Evolutionary conservation across 1,140 invertebrate species (phyloP).

Genomic region (Zeugodacus cucurbitae): DNA sequence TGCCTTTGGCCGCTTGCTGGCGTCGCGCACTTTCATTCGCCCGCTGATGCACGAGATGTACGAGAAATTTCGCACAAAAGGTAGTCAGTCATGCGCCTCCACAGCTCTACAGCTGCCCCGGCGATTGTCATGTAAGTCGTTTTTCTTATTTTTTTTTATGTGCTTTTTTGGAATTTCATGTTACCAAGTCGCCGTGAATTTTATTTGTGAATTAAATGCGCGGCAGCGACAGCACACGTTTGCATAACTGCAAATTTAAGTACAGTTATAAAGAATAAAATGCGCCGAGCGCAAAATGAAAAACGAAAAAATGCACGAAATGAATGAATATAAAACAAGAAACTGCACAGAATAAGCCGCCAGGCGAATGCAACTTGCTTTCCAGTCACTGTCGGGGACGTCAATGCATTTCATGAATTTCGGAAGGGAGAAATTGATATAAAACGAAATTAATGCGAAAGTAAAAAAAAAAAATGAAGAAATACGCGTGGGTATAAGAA

Average conservation of each 20-base stretch:
- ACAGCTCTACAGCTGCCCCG: not conserved
- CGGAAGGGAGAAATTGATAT: constrained; percentile 26
- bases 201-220: constrained; percentile 34
- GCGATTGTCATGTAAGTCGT: not conserved
- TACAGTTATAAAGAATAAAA: constrained; percentile 37
- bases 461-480: constrained; percentile 12
- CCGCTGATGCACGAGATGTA: too few relatives aligned
- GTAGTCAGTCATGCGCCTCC: not conserved
- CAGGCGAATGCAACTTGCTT: constrained; percentile 10
- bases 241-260: constrained; percentile 36
- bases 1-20: not conserved
- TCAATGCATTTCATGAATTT: not conserved
- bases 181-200: not conserved
- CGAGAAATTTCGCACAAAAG: not conserved
- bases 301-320: not conserved
- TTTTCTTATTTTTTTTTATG: not conserved
- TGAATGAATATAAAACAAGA: not conserved
- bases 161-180: not conserved
- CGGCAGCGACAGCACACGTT: constrained; percentile 1
- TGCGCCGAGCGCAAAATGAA: not conserved
- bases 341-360: not conserved
- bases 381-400: not conserved
- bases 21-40: not conserved
- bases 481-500: constrained; percentile 27
- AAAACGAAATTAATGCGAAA: not conserved